Evolutionary conservation across 2,888 invertebrate species (phyloP), one percentile per base, ranked within the genome.

Genomic region (Cloeon dipterum): DNA sequence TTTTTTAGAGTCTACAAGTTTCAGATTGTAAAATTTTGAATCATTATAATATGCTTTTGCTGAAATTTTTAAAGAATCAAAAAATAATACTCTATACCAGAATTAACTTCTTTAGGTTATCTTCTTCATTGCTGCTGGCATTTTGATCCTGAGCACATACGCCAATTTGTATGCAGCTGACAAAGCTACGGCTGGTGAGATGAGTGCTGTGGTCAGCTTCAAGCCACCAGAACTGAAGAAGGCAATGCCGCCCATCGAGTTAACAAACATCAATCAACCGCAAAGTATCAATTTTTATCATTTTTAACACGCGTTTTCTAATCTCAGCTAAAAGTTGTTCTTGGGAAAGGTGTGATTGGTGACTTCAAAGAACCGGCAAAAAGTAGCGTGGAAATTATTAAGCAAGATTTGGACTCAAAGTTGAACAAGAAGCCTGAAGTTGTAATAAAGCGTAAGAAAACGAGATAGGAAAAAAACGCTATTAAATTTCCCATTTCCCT

Each of bases 101-200:
- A n/a, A n/a, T n/a, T n/a, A n/a, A n/a, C n/a, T 44, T 33, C 60
- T 59, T n/a, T 56, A 82, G 78, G 57, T 72, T 16, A 68, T 89
- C 37, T 55, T 91, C 29, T 62, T 78, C 33, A 60, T 85, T 42
- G 93, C 93, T 0, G 60, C 88, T n/a, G 68, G 77, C 35, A 71
- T 93, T 39, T 73, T 94, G 69, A 68, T 93, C 16, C 65, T 88
- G 32, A 86, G 91, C 32, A 91, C 93, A 0, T 88, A 79, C 53
- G 85, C 86, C 1, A 93, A 83, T 58, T 62, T 76, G 40, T 78
- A 70, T 51, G 77, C 74, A 1, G 73, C 73, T 2, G 78, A 78
- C 44, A 62, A 67, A 42, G 59, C 64, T 23, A 55, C 56, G 26
- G 52, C 59, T 2, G 60, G 55, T 21, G 48, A 55, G 1, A 50